These are phyloP conservation scores for Pseudococcus viburni DNA, from an alignment of 2,888 invertebrate genomes.

Conservation along the genomic window DNA sequence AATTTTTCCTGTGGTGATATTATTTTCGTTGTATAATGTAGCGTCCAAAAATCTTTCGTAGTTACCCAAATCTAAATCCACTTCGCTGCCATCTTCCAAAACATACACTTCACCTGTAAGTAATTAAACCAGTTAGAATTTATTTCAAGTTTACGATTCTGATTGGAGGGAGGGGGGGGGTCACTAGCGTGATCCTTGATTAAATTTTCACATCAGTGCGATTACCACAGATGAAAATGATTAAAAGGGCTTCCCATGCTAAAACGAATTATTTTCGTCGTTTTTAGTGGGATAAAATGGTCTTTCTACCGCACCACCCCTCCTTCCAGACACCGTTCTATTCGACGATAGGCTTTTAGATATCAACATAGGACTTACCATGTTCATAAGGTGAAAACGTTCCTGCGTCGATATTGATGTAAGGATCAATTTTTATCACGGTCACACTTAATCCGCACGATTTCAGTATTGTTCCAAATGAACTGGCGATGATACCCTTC, in stretches of 20 bases:
- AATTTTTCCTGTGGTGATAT: conserved; percentile 99
- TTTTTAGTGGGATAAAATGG: too few relatives aligned
- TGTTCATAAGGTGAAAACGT: conserved; percentile 99
- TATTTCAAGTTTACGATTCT: too few relatives aligned
- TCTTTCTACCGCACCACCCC: too few relatives aligned
- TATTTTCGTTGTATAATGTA: conserved; percentile 94
- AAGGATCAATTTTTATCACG: conserved; percentile 99
- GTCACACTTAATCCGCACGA: conserved; percentile 96
- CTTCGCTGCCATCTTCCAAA: conserved; percentile 98
- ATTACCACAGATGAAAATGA: too few relatives aligned
- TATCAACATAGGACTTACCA: conserved; percentile 76
- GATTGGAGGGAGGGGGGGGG: too few relatives aligned
- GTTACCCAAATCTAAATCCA: conserved; percentile 98
- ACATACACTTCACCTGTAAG: conserved; percentile 96
- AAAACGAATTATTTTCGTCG: too few relatives aligned
- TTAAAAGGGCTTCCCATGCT: too few relatives aligned
- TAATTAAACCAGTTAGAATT: too few relatives aligned
- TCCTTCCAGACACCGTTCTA: too few relatives aligned
- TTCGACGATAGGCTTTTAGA: neutral
- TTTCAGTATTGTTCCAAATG: conserved; percentile 95
- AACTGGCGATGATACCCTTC: conserved; percentile 95
- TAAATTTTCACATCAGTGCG: too few relatives aligned
- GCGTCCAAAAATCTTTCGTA: conserved; percentile 98
- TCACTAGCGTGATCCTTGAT: too few relatives aligned
- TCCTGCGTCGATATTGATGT: conserved; percentile 99